Evolutionary conservation across 1,140 invertebrate species (phyloP).

Genomic region (Anoplolepis gracilipes): DNA sequence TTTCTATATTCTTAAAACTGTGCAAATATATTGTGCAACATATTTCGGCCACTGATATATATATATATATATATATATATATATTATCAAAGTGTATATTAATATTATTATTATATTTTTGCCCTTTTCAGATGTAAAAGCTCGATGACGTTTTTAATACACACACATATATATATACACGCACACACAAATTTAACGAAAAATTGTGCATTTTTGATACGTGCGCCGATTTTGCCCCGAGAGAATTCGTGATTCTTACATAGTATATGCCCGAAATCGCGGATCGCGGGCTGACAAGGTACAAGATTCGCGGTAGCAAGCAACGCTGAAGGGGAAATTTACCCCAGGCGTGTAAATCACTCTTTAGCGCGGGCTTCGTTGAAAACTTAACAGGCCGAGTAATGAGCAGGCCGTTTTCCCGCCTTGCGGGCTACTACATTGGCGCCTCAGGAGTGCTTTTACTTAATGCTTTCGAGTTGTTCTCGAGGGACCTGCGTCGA

Average conservation of each 20-base stretch:
- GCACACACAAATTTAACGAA: neutral
- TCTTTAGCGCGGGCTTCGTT: slow-evolving; percentile 75
- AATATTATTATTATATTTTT: neutral
- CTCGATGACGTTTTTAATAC: neutral
- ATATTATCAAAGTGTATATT: neutral
- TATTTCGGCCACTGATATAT: neutral
- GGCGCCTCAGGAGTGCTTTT: slow-evolving; percentile 67
- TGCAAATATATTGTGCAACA: neutral
- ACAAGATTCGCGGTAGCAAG: slow-evolving; percentile 41
- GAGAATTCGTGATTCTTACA: neutral
- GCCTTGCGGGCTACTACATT: slow-evolving; percentile 24
- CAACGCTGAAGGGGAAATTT: slow-evolving; percentile 59
- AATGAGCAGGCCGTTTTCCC: slow-evolving; percentile 71
- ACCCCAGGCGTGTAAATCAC: slow-evolving; percentile 73
- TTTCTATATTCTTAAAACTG: neutral
- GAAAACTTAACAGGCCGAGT: slow-evolving; percentile 78
- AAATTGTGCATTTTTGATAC: neutral
- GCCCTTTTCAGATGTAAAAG: neutral
- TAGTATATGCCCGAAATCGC: slow-evolving; percentile 20
- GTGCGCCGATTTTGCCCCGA: neutral
- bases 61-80: too few species aligned
- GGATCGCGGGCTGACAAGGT: slow-evolving; percentile 59
- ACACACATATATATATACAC: too few species aligned
- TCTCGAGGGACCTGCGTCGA: slow-evolving; percentile 48
- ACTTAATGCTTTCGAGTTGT: slow-evolving; percentile 72